Percentiles rank a stretch among this genome's conserved stretches.
phyloP scores from a whole-genome alignment of 2,113 vertebrate species.

The Irena cyanogastra region DNA sequence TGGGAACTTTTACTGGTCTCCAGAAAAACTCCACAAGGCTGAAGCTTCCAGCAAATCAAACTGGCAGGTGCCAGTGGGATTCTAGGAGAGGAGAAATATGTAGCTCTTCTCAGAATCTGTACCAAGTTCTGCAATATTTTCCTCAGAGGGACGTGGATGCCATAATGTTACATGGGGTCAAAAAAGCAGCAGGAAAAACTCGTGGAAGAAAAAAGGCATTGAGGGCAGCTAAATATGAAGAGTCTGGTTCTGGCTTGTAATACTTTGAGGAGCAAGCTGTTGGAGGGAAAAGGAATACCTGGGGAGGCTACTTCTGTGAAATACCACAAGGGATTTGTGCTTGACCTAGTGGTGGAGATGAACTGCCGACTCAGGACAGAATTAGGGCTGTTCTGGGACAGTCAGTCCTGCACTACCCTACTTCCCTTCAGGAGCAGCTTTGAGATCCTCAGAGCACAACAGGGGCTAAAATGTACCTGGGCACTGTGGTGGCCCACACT shows the following conservation, averaged over 20 bases:
- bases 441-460: neutral
- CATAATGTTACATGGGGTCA: neutral
- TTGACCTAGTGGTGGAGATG: neutral
- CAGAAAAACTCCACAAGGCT: neutral
- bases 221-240: neutral
- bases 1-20: neutral
- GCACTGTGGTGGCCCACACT: too few species aligned
- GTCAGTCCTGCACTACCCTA: neutral
- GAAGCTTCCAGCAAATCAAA: neutral
- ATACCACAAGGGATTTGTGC: neutral
- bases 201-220: neutral
- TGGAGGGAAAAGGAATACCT: neutral
- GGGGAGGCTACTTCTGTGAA: neutral
- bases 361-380: neutral
- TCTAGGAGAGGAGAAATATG: neutral
- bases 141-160: neutral
- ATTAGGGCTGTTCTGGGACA: neutral
- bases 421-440: neutral
- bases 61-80: neutral
- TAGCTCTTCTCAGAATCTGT: neutral
- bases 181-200: neutral
- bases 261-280: neutral
- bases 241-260: neutral
- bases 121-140: neutral
- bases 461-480: neutral